Evolutionary conservation across 1,140 invertebrate genomes (phyloP).

Genomic region (Globodera ellingtonae): DNA sequence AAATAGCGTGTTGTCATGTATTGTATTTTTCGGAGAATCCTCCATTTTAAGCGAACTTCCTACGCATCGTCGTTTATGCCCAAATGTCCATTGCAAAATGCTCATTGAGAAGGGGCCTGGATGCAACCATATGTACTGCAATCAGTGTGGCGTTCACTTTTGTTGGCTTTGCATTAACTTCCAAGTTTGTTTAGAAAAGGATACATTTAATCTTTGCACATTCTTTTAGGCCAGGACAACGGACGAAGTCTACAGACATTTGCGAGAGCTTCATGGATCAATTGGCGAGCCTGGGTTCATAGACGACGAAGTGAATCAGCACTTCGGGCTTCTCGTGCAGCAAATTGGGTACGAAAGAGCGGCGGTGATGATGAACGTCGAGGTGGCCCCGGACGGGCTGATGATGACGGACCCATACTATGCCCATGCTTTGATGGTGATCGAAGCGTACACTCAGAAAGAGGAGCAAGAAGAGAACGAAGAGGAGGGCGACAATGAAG

Average conservation of each 20-base stretch:
- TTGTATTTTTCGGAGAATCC: too few relatives aligned
- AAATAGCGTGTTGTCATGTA: too few relatives aligned
- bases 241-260: not conserved
- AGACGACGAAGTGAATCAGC: not conserved
- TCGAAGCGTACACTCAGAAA: not conserved
- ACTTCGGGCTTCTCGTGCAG: not conserved
- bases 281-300: not conserved
- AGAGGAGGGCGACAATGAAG: not conserved
- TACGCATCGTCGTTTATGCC: not conserved
- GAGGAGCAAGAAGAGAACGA: not conserved
- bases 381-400: not conserved
- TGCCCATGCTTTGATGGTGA: not conserved
- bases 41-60: not conserved
- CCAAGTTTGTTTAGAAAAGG: not conserved
- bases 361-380: not conserved
- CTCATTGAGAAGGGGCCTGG: not conserved
- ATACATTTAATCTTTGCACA: not conserved
- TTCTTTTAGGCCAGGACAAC: not conserved
- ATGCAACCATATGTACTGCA: not conserved
- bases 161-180: slow-evolving; percentile 3
- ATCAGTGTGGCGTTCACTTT: not conserved
- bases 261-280: not conserved
- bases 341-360: not conserved
- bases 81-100: slow-evolving; percentile 1
- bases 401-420: not conserved